Evolutionary conservation across 2,888 invertebrate species (phyloP).

Genomic region (Dolichopus griseipennis): DNA sequence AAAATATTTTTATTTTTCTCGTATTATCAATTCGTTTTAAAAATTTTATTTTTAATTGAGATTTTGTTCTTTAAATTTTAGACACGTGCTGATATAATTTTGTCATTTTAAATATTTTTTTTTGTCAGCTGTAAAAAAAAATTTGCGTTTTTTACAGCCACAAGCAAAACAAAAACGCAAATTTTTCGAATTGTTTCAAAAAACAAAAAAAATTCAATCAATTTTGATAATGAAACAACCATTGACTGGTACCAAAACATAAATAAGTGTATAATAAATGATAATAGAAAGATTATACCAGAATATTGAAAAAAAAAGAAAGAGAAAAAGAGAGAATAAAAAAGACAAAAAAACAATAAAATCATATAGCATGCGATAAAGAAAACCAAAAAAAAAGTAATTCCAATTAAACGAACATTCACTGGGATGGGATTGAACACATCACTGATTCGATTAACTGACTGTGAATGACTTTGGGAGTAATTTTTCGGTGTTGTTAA

Average conservation of each 20-base stretch:
- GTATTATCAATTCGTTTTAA: no score
- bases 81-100: no score
- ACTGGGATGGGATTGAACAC: slow-evolving; percentile 6
- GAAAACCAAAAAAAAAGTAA: neutral
- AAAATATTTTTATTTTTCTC: no score
- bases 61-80: no score
- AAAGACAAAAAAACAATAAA: neutral
- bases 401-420: slow-evolving; percentile 4
- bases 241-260: neutral
- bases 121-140: no score
- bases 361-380: neutral
- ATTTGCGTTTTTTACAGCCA: no score
- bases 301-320: neutral
- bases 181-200: no score
- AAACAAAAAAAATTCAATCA: neutral
- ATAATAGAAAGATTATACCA: no score
- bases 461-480: slow-evolving; percentile 6
- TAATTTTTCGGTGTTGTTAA: neutral
- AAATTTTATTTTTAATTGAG: no score
- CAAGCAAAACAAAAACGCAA: no score
- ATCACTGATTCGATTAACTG: slow-evolving; percentile 6
- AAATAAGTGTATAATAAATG: neutral
- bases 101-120: no score
- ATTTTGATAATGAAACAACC: neutral
- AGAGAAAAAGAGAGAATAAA: neutral